These are phyloP conservation scores for Hybos culiciformis DNA, from an alignment of 2,888 invertebrate genomes.

Conservation along the genomic window DNA sequence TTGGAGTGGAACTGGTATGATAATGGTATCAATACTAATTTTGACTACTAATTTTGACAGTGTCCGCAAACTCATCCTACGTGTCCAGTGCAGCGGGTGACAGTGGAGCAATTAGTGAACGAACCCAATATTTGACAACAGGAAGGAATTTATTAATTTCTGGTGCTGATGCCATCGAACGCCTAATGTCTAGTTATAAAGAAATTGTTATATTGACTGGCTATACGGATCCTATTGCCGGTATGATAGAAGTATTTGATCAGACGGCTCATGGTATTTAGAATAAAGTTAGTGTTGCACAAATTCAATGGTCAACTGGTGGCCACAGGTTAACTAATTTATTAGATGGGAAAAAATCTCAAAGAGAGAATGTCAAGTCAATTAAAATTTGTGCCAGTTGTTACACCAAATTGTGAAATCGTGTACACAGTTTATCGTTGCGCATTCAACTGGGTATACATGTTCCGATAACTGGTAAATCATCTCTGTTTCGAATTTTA, in stretches of 20 bases:
- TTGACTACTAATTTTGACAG: conserved; percentile 44
- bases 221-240: conserved; percentile 85
- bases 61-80: not conserved
- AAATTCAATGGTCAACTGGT: conserved; percentile 50
- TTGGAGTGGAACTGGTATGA: conserved; percentile 96
- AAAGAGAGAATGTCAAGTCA: conserved; percentile 60
- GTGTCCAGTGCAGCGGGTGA: not conserved
- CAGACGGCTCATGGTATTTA: conserved; percentile 80
- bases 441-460: conserved; percentile 74
- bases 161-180: conserved; percentile 91
- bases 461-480: conserved; percentile 67
- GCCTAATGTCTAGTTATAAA: conserved; percentile 97
- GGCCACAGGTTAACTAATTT: conserved; percentile 46
- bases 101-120: conserved; percentile 47
- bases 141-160: conserved; percentile 85
- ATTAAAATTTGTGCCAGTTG: conserved; percentile 74
- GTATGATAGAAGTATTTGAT: conserved; percentile 87
- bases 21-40: conserved; percentile 86
- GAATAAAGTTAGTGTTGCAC: conserved; percentile 43
- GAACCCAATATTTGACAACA: conserved; percentile 93
- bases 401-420: conserved; percentile 93
- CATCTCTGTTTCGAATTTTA: conserved; percentile 76
- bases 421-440: conserved; percentile 76
- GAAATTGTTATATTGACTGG: conserved; percentile 93
- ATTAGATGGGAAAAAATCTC: conserved; percentile 18